Base-by-base conservation (phyloP, 2,797 vertebrate genomes). In the Sebastes flavidus region DNA sequence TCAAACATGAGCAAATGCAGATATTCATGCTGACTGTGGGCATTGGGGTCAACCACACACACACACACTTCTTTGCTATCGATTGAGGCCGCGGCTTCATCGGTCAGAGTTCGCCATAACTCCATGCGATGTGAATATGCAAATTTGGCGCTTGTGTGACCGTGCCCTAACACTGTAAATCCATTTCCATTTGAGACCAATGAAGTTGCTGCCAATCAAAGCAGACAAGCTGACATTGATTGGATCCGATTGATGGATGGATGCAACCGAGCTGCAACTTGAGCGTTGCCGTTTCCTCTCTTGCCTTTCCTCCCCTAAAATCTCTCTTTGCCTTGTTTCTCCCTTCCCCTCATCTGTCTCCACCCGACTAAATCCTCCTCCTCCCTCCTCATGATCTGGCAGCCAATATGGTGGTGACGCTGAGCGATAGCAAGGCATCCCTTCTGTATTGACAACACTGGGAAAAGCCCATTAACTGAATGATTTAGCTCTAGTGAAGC, bases 391-490 rank as follows among this genome's bases (percentile, higher is more conserved):
- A 34, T 60, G 30, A 82, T 74, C 60, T 20, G 77, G 86, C 71
- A 66, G 75, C 65, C 78, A 86, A 83, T 80, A 71, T 61, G 75
- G 78, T 84, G 85, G 82, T 75, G 90, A 89, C 85, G 65, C 25
- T 42, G 83, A 91, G 91, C 81, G 38, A 93, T 90, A 52, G 72
- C 67, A 16, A 82, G 36, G 72, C 81, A 55, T 69, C 52, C 66
- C 67, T 27, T 67, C 75, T 80, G 69, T 81, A 89, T 83, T 54
- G 77, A 90, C 86, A 82, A 63, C n/a, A 27, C 62, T 9, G 69
- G 52, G 58, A 22, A 73, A 87, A 89, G 88, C 79, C 78, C 68
- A 90, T 92, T 87, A 90, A 84, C 60, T 73, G 78, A 87, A 86
- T 80, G 76, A 77, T 75, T 86, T 82, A 20, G 55, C 65, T 86